Conservation (phyloP, 2,888 invertebrate genomes). For the Yponomeuta plumbellus region DNA sequence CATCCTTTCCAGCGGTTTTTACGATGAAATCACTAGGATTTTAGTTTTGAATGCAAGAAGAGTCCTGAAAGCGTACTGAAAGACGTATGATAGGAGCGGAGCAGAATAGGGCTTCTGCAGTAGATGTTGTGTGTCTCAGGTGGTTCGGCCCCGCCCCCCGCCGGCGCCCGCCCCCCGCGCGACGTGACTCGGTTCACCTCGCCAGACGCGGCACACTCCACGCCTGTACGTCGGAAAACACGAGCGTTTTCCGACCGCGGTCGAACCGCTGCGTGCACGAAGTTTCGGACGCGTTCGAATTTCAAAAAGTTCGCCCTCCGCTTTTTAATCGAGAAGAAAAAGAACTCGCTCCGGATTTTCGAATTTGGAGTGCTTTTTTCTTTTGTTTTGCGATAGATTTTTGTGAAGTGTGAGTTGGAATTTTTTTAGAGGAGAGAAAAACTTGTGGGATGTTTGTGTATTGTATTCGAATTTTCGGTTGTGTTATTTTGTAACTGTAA, state of each 20-base stretch:
- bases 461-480: conserved; percentile 43
- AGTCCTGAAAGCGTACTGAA: background rate
- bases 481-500: conserved; percentile 39
- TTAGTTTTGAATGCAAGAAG: background rate
- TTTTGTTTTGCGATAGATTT: background rate
- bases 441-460: conserved; percentile 70
- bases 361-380: conserved; percentile 4
- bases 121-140: conserved; percentile 52
- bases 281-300: conserved; percentile 55
- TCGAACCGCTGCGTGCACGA: conserved; percentile 38
- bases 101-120: background rate
- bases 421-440: conserved; percentile 30
- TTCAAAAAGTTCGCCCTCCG: conserved; percentile 32
- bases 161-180: conserved; percentile 44
- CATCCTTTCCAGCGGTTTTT: background rate
- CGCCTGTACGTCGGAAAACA: conserved; percentile 73
- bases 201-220: conserved; percentile 69
- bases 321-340: conserved; percentile 22
- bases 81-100: conserved; percentile 18
- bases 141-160: conserved; percentile 61
- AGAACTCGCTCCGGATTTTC: conserved; percentile 1
- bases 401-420: conserved; percentile 10
- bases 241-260: conserved; percentile 68
- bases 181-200: conserved; percentile 52
- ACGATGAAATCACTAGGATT: background rate